Conservation (phyloP, 2,113 vertebrate genomes). For the Pituophis catenifer region DNA sequence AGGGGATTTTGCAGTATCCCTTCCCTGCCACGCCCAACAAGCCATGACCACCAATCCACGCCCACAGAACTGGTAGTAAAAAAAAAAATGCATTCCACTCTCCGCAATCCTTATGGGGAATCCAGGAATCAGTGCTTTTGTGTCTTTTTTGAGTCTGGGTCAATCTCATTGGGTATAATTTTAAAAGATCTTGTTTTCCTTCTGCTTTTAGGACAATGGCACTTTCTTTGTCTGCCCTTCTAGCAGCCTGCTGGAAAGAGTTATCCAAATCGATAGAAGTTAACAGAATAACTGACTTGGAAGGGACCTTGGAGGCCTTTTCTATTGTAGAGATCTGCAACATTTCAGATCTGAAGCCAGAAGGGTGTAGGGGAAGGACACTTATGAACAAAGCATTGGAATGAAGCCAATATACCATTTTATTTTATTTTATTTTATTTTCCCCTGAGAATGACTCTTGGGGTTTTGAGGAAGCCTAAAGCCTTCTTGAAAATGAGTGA, state of each 20-base stretch:
- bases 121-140: no score
- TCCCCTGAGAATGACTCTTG: not conserved
- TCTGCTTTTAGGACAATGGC: not conserved
- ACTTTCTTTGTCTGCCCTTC: not conserved
- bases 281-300: not conserved
- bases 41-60: no score
- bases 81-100: no score
- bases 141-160: no score
- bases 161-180: no score
- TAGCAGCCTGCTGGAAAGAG: not conserved
- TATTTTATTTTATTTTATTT: not conserved
- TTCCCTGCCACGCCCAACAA: no score
- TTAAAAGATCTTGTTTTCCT: not conserved
- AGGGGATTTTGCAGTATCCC: no score
- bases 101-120: no score
- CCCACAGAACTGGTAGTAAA: no score
- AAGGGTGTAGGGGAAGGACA: not conserved
- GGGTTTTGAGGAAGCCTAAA: not conserved
- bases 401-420: no score
- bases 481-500: not conserved
- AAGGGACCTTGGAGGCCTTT: no score
- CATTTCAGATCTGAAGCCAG: not conserved
- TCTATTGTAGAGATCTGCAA: not conserved
- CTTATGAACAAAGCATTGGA: not conserved
- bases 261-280: not conserved